Base-by-base conservation (phyloP, 64 coral and sea anemone genomes). In the Acropora yongei region DNA sequence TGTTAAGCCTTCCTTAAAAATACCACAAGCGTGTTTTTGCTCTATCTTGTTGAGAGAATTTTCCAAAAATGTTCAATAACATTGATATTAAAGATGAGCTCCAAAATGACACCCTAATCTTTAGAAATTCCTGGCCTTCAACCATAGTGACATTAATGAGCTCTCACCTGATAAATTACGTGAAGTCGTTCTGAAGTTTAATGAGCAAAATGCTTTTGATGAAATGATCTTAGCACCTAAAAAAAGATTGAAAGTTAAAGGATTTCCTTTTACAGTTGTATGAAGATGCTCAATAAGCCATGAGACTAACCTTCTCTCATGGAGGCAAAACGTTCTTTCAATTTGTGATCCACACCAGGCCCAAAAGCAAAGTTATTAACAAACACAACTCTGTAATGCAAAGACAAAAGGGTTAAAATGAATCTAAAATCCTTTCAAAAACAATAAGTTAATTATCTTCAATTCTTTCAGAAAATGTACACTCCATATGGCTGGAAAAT, bases 311-410 rank as follows among this genome's bases (percentile, higher is more conserved):
- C 96, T 83, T 98, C 97, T 96, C 93, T 93, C 97, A 98, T 93
- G 3, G 94, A 82, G 42, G 97, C 85, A 80, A 98, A 98, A 41
- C 94, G 57, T 77, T 98, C 94, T 66, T 98, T 98, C 14, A 98
- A 63, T 84, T 94, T 93, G 49, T 98, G 97, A 61, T 98, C 97
- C 8, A 98, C 97, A 88, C 82, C 53, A 88, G 97, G 97, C 19
- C 97, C 97, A 92, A 98, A 98, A 11, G 97, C 97, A 96, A 96
- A 98, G 68, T 98, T 98, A 82, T 98, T 98, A 60, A 98, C 97
- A 98, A 98, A 98, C 40, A 98, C 92, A 93, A 98, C 84, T 18
- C 95, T 97, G 57, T 4, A 74, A 49, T 78, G 18, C 18, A 87
- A 18, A 68, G 57, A 60, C 7, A 88, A 20, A 48, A 49, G n/a